These are phyloP conservation scores for Drosophila multiciliata DNA, from an alignment of 2,888 invertebrate species.

Conservation along the genomic window DNA sequence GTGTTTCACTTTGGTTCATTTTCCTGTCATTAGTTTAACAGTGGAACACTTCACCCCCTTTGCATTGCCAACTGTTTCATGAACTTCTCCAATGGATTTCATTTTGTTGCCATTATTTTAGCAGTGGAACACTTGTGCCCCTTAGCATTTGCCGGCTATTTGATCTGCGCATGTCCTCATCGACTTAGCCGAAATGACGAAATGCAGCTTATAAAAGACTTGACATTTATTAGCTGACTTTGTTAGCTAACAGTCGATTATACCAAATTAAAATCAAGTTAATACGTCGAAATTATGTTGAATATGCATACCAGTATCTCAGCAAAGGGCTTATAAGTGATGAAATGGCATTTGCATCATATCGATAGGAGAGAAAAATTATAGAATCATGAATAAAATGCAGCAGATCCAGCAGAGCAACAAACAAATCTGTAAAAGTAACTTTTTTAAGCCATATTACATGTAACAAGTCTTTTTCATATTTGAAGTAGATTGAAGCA, in stretches of 20 bases:
- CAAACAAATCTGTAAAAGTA: too few species aligned
- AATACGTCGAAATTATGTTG: conserved; percentile 2
- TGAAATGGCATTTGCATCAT: neutral
- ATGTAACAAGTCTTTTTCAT: neutral
- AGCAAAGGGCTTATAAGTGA: neutral
- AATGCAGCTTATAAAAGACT: conserved; percentile 10
- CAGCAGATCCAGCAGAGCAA: neutral
- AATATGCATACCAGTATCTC: neutral
- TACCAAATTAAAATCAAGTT: conserved; percentile 3
- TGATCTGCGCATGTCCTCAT: conserved; percentile 47
- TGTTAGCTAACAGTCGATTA: conserved; percentile 26
- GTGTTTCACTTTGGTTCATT: conserved; percentile 15
- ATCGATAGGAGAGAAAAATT: neutral
- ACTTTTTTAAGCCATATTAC: neutral
- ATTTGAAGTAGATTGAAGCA: neutral
- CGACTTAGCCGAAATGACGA: conserved; percentile 29
- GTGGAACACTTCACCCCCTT: neutral
- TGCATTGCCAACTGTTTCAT: conserved; percentile 5
- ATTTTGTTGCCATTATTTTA: neutral
- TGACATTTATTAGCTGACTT: conserved; percentile 34
- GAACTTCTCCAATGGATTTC: neutral
- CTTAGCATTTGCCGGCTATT: conserved; percentile 25
- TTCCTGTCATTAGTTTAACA: neutral
- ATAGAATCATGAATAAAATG: neutral
- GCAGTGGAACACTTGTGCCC: neutral